These are phyloP conservation scores for Aphelinus certus DNA, from an alignment of 1,140 invertebrate species.

Conservation along the genomic window DNA sequence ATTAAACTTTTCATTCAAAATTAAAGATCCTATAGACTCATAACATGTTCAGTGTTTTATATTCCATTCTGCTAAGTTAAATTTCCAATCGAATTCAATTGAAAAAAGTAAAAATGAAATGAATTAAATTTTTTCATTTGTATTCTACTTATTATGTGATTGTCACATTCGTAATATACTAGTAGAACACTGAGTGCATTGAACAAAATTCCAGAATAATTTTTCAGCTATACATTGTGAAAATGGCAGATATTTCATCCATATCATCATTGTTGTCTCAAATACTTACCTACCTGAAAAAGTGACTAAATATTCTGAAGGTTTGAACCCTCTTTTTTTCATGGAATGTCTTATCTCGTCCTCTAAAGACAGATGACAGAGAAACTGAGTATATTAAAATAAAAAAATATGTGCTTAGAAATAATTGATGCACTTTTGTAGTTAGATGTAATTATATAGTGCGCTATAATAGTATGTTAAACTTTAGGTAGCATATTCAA, in stretches of 20 bases:
- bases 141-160: background rate
- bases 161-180: background rate
- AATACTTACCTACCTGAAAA: slow-evolving; percentile 38
- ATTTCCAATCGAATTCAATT: background rate
- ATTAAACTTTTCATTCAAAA: background rate
- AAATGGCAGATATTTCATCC: slow-evolving; percentile 52
- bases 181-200: background rate
- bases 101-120: slow-evolving; percentile 4
- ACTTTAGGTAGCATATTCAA: slow-evolving; percentile 11
- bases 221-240: slow-evolving; percentile 7
- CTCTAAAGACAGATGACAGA: slow-evolving; percentile 25
- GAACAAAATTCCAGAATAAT: background rate
- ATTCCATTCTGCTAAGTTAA: too few species aligned
- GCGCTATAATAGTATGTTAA: slow-evolving; percentile 20
- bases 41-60: too few species aligned
- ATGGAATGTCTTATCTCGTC: slow-evolving; percentile 2
- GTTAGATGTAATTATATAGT: slow-evolving; percentile 33
- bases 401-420: slow-evolving; percentile 9
- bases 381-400: slow-evolving; percentile 10
- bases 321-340: slow-evolving; percentile 21
- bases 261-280: slow-evolving; percentile 43
- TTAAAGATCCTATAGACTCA: too few species aligned
- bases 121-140: background rate
- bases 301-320: slow-evolving; percentile 35
- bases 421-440: slow-evolving; percentile 37